These are phyloP conservation scores for Orussus abietinus DNA, from an alignment of 1,140 invertebrate species.

Conservation along the genomic window DNA sequence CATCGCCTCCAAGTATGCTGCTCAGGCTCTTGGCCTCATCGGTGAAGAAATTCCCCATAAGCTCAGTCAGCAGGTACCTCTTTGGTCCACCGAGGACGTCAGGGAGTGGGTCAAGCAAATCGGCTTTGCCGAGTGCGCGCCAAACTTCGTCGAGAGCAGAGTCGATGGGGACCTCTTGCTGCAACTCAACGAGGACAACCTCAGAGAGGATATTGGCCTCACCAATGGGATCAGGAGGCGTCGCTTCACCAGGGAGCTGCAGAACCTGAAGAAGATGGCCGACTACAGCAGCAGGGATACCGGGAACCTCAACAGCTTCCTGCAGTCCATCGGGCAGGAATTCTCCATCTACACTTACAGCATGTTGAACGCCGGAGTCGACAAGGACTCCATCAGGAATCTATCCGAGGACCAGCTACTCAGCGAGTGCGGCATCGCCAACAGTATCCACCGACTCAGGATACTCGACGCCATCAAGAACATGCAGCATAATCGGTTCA, in stretches of 20 bases:
- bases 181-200: slow-evolving; percentile 88
- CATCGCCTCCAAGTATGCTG: slow-evolving; percentile 95
- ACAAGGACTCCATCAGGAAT: slow-evolving; percentile 75
- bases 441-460: slow-evolving; percentile 89
- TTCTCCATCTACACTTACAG: slow-evolving; percentile 96
- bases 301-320: slow-evolving; percentile 85
- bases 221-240: slow-evolving; percentile 89
- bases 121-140: slow-evolving; percentile 82
- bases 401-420: slow-evolving; percentile 88
- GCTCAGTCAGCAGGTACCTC: slow-evolving; percentile 93
- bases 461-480: slow-evolving; percentile 86
- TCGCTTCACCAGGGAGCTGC: slow-evolving; percentile 91
- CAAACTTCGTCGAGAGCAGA: slow-evolving; percentile 83
- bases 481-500: slow-evolving; percentile 58
- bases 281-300: slow-evolving; percentile 95
- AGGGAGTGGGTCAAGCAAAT: slow-evolving; percentile 98
- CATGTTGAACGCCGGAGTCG: slow-evolving; percentile 93
- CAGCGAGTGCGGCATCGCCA: slow-evolving; percentile 85
- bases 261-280: slow-evolving; percentile 92
- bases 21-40: slow-evolving; percentile 89
- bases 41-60: slow-evolving; percentile 97
- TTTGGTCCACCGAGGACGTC: slow-evolving; percentile 97
- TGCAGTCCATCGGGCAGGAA: slow-evolving; percentile 82
- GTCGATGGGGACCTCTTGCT: slow-evolving; percentile 98
- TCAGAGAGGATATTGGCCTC: slow-evolving; percentile 89